Evolutionary conservation across 1,140 invertebrate genomes (phyloP).

Genomic region (Brachionus rubens): DNA sequence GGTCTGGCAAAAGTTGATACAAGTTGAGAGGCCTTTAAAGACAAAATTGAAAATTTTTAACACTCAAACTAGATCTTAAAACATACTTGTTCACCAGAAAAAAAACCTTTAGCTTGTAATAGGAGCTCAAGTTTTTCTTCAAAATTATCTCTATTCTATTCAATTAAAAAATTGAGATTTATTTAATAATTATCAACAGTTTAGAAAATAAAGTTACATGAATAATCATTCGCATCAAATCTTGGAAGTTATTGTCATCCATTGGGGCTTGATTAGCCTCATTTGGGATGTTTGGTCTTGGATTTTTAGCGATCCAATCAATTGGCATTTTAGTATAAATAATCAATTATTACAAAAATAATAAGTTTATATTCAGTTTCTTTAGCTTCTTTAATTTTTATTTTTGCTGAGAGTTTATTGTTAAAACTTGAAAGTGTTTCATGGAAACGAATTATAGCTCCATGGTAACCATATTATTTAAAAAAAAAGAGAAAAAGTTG

Average conservation of each 20-base stretch:
- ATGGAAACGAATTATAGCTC: conserved; percentile 1
- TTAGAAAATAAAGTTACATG: neutral
- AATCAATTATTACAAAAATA: neutral
- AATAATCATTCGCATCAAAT: conserved; percentile 11
- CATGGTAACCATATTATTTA: conserved; percentile 1
- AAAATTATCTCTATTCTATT: conserved; percentile 25
- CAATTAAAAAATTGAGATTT: neutral
- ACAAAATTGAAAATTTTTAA: neutral
- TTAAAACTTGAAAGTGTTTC: conserved; percentile 2
- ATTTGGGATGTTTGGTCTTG: conserved; percentile 17
- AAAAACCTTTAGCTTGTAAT: conserved; percentile 18
- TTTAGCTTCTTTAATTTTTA: neutral
- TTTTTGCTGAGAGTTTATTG: neutral
- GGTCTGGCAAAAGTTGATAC: conserved; percentile 32
- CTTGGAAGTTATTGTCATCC: neutral
- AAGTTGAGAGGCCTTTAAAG: conserved; percentile 16
- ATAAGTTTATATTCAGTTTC: no score
- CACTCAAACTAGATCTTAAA: no score
- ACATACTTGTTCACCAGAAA: conserved; percentile 44
- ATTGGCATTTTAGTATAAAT: conserved; percentile 15
- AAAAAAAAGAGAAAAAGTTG: no score
- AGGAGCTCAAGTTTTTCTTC: conserved; percentile 42
- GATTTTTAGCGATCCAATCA: conserved; percentile 29
- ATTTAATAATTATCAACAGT: neutral
- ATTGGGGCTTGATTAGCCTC: conserved; percentile 14